These are phyloP conservation scores for Protophormia terraenovae DNA, from an alignment of 2,888 invertebrate species.

Conservation along the genomic window DNA sequence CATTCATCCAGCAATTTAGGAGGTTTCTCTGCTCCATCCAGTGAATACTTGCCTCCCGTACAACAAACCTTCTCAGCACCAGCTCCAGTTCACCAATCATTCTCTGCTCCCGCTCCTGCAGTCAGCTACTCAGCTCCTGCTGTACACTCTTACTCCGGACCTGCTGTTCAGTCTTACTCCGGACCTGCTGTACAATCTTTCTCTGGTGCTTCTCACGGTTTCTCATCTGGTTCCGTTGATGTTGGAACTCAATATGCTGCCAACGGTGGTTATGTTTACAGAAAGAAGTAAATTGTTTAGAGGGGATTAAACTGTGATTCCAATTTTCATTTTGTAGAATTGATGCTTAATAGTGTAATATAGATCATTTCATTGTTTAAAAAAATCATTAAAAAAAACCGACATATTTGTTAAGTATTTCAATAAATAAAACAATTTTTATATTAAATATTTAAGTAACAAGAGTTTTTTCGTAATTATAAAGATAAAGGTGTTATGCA, in stretches of 20 bases:
- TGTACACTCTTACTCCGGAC: conserved; percentile 63
- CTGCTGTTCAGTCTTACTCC: conserved; percentile 64
- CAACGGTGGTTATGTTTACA: conserved; percentile 80
- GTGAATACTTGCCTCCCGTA: conserved; percentile 43
- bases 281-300: conserved; percentile 72
- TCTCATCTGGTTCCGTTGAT: conserved; percentile 66
- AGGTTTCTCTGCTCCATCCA: conserved; percentile 58
- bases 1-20: too few relatives aligned
- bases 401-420: conserved; percentile 31
- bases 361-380: conserved; percentile 41
- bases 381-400: conserved; percentile 8
- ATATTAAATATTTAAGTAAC: neutral
- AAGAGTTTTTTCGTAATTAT: neutral
- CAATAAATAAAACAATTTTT: conserved; percentile 40
- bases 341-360: conserved; percentile 31
- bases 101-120: conserved; percentile 5
- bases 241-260: conserved; percentile 78
- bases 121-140: conserved; percentile 63
- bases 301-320: conserved; percentile 37
- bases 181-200: conserved; percentile 68
- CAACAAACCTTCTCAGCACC: conserved; percentile 49
- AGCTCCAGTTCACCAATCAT: conserved; percentile 20
- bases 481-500: too few relatives aligned
- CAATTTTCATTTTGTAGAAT: conserved; percentile 53
- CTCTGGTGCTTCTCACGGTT: conserved; percentile 65